A percentile compares a stretch with the other conserved stretches of the same genome.
phyloP scores from a whole-genome alignment of 1,140 invertebrate species.

The Hycleus cichorii region DNA sequence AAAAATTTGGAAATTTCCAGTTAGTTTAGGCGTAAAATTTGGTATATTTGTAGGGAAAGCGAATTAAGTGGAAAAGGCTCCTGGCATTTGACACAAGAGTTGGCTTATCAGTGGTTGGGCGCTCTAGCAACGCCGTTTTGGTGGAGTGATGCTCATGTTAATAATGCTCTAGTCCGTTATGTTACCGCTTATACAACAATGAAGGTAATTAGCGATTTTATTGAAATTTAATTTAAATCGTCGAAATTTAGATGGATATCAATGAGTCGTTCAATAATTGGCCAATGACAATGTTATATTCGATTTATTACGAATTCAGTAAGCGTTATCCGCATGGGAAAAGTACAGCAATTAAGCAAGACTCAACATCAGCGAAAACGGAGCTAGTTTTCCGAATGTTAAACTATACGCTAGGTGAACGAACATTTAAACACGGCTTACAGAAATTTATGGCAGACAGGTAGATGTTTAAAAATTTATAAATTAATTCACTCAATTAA shows the following conservation, averaged over 20 bases:
- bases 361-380: conserved; percentile 62
- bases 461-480: conserved; percentile 31
- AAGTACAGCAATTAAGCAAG: conserved; percentile 63
- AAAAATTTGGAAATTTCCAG: conserved; percentile 27
- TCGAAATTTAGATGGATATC: conserved; percentile 50
- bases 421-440: conserved; percentile 69
- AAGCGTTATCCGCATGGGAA: conserved; percentile 63
- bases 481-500: background rate
- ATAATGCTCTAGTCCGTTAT: conserved; percentile 64
- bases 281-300: conserved; percentile 67
- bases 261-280: conserved; percentile 64
- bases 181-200: conserved; percentile 59
- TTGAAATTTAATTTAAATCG: background rate
- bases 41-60: conserved; percentile 51
- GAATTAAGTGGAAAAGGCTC: conserved; percentile 53
- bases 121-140: conserved; percentile 60
- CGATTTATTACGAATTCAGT: conserved; percentile 67
- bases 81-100: conserved; percentile 56
- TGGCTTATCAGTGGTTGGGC: conserved; percentile 70
- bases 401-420: conserved; percentile 73
- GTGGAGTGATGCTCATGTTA: conserved; percentile 63
- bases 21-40: background rate
- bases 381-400: conserved; percentile 91
- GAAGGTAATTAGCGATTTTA: conserved; percentile 44
- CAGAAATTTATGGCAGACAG: conserved; percentile 58